phyloP scores from a whole-genome alignment of 1,140 invertebrate species.

The Drosophila fuyamai region DNA sequence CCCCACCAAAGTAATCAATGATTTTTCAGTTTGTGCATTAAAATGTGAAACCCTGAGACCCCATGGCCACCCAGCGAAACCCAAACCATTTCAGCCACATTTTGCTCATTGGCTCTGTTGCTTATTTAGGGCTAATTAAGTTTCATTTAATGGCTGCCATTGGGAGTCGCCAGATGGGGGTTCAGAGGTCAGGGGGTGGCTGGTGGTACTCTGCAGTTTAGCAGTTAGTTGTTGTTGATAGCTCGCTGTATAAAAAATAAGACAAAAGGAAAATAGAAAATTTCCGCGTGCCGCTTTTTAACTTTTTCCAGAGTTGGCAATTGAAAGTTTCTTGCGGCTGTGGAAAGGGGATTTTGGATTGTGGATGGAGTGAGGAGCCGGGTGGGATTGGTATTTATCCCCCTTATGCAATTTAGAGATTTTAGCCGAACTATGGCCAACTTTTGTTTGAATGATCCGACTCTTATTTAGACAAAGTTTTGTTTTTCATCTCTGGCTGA shows the following conservation, averaged over 20 bases:
- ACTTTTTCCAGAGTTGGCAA: constrained; percentile 55
- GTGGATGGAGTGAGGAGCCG: background rate
- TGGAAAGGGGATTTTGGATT: constrained; percentile 13
- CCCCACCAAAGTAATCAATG: constrained; percentile 63
- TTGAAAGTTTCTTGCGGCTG: constrained; percentile 51
- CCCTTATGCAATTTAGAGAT: constrained; percentile 39
- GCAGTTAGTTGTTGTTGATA: constrained; percentile 45
- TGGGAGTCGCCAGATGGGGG: constrained; percentile 19
- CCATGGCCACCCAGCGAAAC: background rate
- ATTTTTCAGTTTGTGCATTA: constrained; percentile 69
- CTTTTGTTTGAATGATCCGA: constrained; percentile 47
- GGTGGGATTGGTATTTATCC: constrained; percentile 4
- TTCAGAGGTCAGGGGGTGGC: constrained; percentile 38
- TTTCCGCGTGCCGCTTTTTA: constrained; percentile 56
- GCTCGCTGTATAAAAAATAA: constrained; percentile 10
- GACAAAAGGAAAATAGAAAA: constrained; percentile 47
- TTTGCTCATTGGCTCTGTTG: constrained; percentile 57
- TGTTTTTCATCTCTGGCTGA: background rate
- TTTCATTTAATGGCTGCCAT: constrained; percentile 61
- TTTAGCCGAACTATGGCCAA: constrained; percentile 39
- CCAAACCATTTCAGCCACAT: constrained; percentile 38
- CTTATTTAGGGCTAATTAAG: constrained; percentile 75
- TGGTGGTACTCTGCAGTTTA: constrained; percentile 55
- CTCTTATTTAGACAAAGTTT: constrained; percentile 36
- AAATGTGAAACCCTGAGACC: constrained; percentile 42